A percentile compares a stretch with the other conserved stretches of the same genome.
Conservation (phyloP, 2,888 invertebrate genomes). For the Ormyrus rosae region DNA sequence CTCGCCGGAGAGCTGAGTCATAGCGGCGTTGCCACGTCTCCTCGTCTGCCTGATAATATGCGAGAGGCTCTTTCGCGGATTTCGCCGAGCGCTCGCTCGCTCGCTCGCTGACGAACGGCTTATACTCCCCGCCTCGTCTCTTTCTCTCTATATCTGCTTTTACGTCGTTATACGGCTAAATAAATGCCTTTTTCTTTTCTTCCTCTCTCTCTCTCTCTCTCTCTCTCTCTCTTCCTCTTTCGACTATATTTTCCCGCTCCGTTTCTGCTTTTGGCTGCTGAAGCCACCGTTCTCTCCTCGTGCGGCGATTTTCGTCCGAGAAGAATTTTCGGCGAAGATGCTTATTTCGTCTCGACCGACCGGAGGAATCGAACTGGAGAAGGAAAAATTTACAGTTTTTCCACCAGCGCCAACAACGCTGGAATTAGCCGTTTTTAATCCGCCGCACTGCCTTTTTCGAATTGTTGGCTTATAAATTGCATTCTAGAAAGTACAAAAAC, state of each 20-base stretch:
- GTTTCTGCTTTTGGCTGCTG: constrained; percentile 16
- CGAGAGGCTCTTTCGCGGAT: constrained; percentile 41
- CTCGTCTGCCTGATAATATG: constrained; percentile 20
- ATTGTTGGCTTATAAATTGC: no score
- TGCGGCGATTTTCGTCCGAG: not conserved
- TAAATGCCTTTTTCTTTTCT: constrained; percentile 24
- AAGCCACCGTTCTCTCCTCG: not conserved
- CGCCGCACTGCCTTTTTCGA: no score
- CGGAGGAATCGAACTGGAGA: not conserved
- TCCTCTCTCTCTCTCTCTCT: not conserved
- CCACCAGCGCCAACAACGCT: not conserved
- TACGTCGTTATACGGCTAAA: constrained; percentile 17
- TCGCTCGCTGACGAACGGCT: constrained; percentile 24
- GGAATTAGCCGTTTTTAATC: not conserved
- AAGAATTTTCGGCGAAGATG: not conserved
- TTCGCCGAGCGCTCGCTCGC: constrained; percentile 7
- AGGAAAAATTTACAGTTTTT: constrained; percentile 4
- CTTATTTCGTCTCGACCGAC: not conserved
- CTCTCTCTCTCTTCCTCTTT: not conserved
- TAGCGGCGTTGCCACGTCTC: constrained; percentile 74
- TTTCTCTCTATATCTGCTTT: constrained; percentile 8
- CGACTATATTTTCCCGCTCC: not conserved
- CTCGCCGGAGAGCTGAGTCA: constrained; percentile 72
- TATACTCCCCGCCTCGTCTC: not conserved
- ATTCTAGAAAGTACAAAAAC: not conserved